phyloP scores from a whole-genome alignment of 2,888 invertebrate species.

The Corbicula japonica region DNA sequence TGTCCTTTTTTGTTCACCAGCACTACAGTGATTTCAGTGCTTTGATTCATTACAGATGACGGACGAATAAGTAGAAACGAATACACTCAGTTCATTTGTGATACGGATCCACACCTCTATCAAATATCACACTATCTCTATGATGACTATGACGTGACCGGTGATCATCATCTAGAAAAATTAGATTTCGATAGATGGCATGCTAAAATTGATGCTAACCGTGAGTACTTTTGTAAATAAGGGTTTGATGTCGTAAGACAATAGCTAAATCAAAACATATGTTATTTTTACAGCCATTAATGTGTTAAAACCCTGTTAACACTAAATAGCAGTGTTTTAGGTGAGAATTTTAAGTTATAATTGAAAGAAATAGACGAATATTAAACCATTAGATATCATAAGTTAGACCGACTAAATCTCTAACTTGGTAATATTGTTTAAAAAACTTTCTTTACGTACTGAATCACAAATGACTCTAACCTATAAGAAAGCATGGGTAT shows the following conservation, averaged over 20 bases:
- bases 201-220: conserved; percentile 13
- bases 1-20: background rate
- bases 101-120: conserved; percentile 18
- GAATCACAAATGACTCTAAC: no score
- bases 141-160: conserved; percentile 30
- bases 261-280: no score
- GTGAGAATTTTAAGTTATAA: no score
- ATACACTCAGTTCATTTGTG: conserved; percentile 29
- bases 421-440: no score
- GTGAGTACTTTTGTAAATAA: conserved; percentile 2
- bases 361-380: no score
- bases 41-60: conserved; percentile 10
- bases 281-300: no score
- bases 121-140: conserved; percentile 29
- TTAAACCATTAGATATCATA: no score
- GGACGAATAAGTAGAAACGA: conserved; percentile 24
- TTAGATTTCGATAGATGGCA: conserved; percentile 26
- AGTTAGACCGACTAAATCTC: no score
- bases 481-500: no score
- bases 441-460: no score
- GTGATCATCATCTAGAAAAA: conserved; percentile 19
- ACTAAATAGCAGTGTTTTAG: no score
- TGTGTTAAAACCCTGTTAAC: no score
- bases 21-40: background rate
- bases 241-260: background rate